phyloP scores from a whole-genome alignment of 2,888 invertebrate genomes.

The Acanthosoma haemorrhoidale region DNA sequence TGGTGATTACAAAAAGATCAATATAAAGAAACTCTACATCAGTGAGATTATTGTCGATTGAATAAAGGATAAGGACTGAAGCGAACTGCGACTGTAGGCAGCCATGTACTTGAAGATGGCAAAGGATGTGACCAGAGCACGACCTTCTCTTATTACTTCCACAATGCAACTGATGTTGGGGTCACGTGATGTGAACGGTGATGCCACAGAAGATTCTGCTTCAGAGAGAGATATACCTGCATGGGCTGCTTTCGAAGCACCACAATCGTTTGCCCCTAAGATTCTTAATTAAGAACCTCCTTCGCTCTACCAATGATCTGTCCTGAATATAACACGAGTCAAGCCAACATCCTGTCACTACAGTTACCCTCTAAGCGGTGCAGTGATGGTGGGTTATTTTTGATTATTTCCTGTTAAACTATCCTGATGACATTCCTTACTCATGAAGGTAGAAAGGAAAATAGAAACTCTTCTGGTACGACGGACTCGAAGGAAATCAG shows the following conservation, averaged over 20 bases:
- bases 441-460: no score
- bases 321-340: no score
- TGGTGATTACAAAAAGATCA: slow-evolving; percentile 82
- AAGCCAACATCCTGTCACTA: no score
- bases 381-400: no score
- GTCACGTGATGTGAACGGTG: slow-evolving; percentile 84
- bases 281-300: no score
- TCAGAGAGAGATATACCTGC: slow-evolving; percentile 88
- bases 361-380: no score
- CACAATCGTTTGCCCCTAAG: slow-evolving; percentile 97
- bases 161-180: slow-evolving; percentile 83
- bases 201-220: slow-evolving; percentile 88
- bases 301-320: no score
- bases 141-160: slow-evolving; percentile 75
- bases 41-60: slow-evolving; percentile 80
- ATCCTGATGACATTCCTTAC: no score
- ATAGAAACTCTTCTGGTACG: no score
- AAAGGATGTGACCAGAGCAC: slow-evolving; percentile 91
- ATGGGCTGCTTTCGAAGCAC: slow-evolving; percentile 87
- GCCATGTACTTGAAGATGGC: slow-evolving; percentile 99
- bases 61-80: slow-evolving; percentile 84
- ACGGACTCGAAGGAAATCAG: no score
- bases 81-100: slow-evolving; percentile 86
- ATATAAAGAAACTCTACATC: slow-evolving; percentile 88
- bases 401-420: no score